Percentiles rank a stretch among this genome's conserved stretches.
Conservation (phyloP, 2,113 vertebrate genomes). For the Pyrgilauda ruficollis region DNA sequence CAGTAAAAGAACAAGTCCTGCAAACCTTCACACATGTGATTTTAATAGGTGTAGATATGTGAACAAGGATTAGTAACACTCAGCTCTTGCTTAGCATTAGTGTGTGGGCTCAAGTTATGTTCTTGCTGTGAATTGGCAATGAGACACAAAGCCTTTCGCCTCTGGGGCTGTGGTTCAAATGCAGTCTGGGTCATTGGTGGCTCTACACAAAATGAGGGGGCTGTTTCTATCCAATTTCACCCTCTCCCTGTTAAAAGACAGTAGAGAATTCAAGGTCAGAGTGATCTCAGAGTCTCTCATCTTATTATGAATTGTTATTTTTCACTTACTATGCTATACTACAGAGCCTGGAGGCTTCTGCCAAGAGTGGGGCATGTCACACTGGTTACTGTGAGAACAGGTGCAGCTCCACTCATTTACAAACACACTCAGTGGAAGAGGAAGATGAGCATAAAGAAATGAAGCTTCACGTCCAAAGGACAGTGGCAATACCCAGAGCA, state of each 20-base stretch:
- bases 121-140: constrained; percentile 61
- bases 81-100: constrained; percentile 32
- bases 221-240: constrained; percentile 42
- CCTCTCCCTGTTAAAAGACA: constrained; percentile 52
- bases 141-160: constrained; percentile 45
- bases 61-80: constrained; percentile 48
- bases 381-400: not conserved
- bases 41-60: constrained; percentile 50
- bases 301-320: constrained; percentile 57
- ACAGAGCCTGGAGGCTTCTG: not conserved
- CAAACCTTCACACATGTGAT: constrained; percentile 27
- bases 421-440: not conserved
- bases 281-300: constrained; percentile 51
- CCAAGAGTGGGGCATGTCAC: not conserved
- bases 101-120: constrained; percentile 17
- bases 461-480: not conserved
- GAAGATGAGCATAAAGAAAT: not conserved
- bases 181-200: constrained; percentile 36
- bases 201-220: constrained; percentile 39
- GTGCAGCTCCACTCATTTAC: not conserved
- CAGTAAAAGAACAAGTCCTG: not conserved
- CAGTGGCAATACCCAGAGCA: not conserved
- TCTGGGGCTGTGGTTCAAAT: constrained; percentile 58
- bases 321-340: constrained; percentile 4
- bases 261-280: constrained; percentile 57